Evolutionary conservation across 2,888 invertebrate genomes (phyloP).

Genomic region (Torymus aiolomorphi): DNA sequence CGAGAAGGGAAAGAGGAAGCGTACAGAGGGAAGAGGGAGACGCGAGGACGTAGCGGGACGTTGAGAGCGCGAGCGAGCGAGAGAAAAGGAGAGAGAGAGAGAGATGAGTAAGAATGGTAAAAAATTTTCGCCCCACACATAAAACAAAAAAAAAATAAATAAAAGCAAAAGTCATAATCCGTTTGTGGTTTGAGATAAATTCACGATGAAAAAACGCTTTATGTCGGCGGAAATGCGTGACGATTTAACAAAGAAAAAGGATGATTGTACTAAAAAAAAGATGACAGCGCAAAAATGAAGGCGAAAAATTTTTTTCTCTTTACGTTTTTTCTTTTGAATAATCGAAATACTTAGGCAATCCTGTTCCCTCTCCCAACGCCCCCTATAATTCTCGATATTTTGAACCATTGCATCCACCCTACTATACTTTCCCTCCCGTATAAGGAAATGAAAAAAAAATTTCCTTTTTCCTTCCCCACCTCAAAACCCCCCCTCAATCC

Average conservation of each 20-base stretch:
- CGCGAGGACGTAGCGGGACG: constrained; percentile 1
- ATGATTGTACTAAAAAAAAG: not conserved
- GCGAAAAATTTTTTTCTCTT: constrained; percentile 59
- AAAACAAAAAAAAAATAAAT: constrained; percentile 7
- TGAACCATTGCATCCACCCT: constrained; percentile 2
- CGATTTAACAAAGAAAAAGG: constrained; percentile 24
- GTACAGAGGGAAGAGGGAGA: constrained; percentile 52
- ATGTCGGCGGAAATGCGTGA: constrained; percentile 41
- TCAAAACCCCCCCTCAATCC: constrained; percentile 63
- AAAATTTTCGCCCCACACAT: constrained; percentile 53
- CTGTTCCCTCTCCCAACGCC: constrained; percentile 20
- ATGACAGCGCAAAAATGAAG: constrained; percentile 21
- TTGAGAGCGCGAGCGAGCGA: constrained; percentile 30
- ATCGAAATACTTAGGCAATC: constrained; percentile 53
- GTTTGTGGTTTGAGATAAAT: too few relatives aligned
- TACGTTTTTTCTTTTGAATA: constrained; percentile 60
- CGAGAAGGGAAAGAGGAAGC: constrained; percentile 56
- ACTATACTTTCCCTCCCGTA: constrained; percentile 30
- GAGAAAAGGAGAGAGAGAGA: constrained; percentile 21
- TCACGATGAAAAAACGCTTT: constrained; percentile 9
- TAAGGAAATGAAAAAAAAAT: constrained; percentile 56
- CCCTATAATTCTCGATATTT: constrained; percentile 46
- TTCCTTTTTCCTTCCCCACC: constrained; percentile 19
- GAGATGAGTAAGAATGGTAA: constrained; percentile 19
- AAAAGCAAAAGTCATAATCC: not conserved